Evolutionary conservation across 2,888 invertebrate species (phyloP), one percentile per base, ranked within the genome.

Genomic region (Drosophila picticornis): DNA sequence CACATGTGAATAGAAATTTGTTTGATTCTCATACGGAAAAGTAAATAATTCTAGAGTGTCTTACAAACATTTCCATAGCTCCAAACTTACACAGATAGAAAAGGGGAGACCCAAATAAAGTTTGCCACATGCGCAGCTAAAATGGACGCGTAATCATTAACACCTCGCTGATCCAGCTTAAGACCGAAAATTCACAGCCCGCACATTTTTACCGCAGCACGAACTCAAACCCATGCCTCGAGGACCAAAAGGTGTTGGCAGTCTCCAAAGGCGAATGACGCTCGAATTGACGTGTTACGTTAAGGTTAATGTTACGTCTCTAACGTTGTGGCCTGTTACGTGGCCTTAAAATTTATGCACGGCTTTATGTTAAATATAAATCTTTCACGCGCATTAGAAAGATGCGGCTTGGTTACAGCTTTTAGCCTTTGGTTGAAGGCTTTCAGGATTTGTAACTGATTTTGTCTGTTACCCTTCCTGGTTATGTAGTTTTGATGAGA

Each of bases 301-400:
- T 67, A 63, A 72, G 61, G 62, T 68, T 72, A 68, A 75, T 62
- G 59, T 64, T 60, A 64, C 48, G 63, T 75, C 67, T 52, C 63
- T 60, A 60, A 57, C 67, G 57, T 43, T 67, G 61, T 36, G 68
- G 75, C 63, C 63, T 58, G 66, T 77, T 82, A 77, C 80, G 75
- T 69, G 77, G 80, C 67, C 65, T 73, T 73, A 76, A 79, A 85
- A 79, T 83, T 77, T 81, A 85, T 88, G 84, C 74, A 66, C 59
- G 75, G 84, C 77, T 84, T 84, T 79, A 79, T 75, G 61, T 70
- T 75, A 67, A 79, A 83, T 67, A 82, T 72, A 85, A 83, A 78
- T 88, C 85, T 76, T 72, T 60, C 62, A 67, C 60, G 58, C 65
- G 55, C 58, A 62, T 69, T 71, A 61, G 52, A 65, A 61, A 62